Base-by-base conservation (phyloP, 2,888 invertebrate genomes). In the Petrolisthes manimaculis region DNA sequence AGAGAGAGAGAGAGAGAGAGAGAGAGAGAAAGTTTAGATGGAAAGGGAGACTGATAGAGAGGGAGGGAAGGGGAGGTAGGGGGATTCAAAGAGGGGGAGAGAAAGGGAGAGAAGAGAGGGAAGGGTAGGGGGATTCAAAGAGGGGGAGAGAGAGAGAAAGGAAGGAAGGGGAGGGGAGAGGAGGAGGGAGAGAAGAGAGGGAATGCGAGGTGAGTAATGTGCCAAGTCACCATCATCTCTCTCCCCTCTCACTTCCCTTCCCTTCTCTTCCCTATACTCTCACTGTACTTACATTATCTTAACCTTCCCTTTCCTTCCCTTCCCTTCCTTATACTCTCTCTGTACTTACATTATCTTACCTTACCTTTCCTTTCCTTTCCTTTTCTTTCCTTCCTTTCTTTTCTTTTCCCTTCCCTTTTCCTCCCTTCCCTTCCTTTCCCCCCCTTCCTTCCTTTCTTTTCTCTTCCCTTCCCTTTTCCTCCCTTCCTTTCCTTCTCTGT, bases 371-470 rank as follows among this genome's bases (percentile, higher is more conserved):
- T 6, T 71, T 21, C 24, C 71, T 54, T 54, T 83, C 54, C n/a
- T 54, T 71, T 8, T 55, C 83, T 84, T 55, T 84, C 83, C 51
- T 51, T 67, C 21, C 56, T 51, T 84, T 24, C 24, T 71, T 83
- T 56, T 61, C 14, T 37, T 53, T 18, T 51, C 51, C 51, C 71
- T 12, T 75, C 24, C 53, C 75, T 56, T 18, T 84, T 55, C 9
- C 53, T 51, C 53, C n/a, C 75, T 54, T 53, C 3, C 75, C 55
- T n/a, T n/a, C n/a, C n/a, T 78, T 9, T 78, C 78, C 51, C 24
- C 51, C 78, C 51, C 78, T 78, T n/a, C 51, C 78, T 78, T n/a
- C 51, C 78, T 78, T n/a, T 21, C 78, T 78, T n/a, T n/a, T 71
- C 71, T 71, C 71, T 71, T n/a, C n/a, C 71, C n/a, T n/a, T 71